Evolutionary conservation across 2,797 vertebrate species (phyloP), one percentile per base, ranked within the genome.

Genomic region (Rhabdophis nuchalis): DNA sequence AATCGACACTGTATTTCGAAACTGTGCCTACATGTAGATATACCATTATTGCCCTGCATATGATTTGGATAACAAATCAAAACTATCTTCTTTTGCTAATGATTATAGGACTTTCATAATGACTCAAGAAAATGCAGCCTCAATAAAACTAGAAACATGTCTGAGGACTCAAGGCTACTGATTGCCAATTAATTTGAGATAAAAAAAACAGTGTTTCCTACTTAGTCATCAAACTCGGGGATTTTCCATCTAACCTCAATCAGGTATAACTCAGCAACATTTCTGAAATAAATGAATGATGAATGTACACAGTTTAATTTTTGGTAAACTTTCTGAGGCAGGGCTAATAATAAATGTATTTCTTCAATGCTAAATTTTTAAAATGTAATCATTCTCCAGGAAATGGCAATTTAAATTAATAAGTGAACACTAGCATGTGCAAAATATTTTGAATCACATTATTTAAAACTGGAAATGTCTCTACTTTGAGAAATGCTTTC

Each of bases 51-150:
- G 94, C 0, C 89, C 90, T 54, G 90, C 25, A 12, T 3, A 86
- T 6, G 90, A 93, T 86, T 91, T 12, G 86, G 1, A 92, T 86
- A 92, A 52, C 68, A 64, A 86, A 93, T 64, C 88, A 92, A 68
- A 3, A 41, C 86, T 46, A 90, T 57, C 7, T 3, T 86, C 41
- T 16, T n/a, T 3, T 23, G 92, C 46, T 10, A 60, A 36, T 0
- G 2, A 92, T 0, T 90, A 29, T 53, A 88, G 50, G 0, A 2
- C 20, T 1, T 68, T 85, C 54, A 5, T 41, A 89, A 91, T 54
- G 54, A 86, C 82, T 91, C 87, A 50, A 29, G 13, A 27, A 94
- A 91, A 29, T 4, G 90, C 54, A 90, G 50, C 57, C 85, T 93
- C 13, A 87, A 13, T 0, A 89, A 32, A 52, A 93, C 32, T 36